Evolutionary conservation across 1,140 invertebrate species (phyloP), one percentile per base, ranked within the genome.

Genomic region (Drosophila melanica): DNA sequence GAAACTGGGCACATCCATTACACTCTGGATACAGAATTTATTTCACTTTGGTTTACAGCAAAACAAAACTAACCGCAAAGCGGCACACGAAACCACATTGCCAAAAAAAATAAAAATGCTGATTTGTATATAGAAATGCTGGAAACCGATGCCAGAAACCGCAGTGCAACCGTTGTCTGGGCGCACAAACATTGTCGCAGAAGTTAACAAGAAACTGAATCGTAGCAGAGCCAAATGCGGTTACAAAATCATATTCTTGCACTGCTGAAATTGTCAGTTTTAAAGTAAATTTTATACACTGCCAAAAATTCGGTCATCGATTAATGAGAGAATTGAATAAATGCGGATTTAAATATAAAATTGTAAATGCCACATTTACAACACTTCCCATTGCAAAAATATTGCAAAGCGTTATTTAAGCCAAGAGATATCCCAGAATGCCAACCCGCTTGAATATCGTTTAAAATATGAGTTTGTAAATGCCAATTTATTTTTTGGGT

Each of bases 11-110:
- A 35, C 33, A 35, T 35, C 7, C 10, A 9, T 51, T 54, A 42
- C 27, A 12, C 7, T 54, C 14, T 20, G 35, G 12, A 48, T 27
- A 58, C 35, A 41, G 11, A 11, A 11, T 2, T 7, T 12, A 48
- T 51, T 14, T n/a, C n/a, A 51, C 20, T 51, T 12, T 60, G 62
- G 63, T 74, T 81, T 63, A 59, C 48, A 27, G 30, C 33, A 63
- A 63, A 42, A 42, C 47, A 42, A 58, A 58, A 80, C 72, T 80
- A 57, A 80, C 63, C 64, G 65, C 47, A 41, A 53, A 50, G 50
- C 37, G 53, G 37, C 30, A 9, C n/a, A 45, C 45, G 27, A 20
- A 9, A 42, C 14, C 30, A 35, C 10, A 23, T 23, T 3, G 4
- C 20, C 20, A 4, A 23, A 23, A 23, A 23, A 18, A 18, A 23